phyloP scores from a whole-genome alignment of 2,113 vertebrate genomes.

The Oenanthe melanoleuca region DNA sequence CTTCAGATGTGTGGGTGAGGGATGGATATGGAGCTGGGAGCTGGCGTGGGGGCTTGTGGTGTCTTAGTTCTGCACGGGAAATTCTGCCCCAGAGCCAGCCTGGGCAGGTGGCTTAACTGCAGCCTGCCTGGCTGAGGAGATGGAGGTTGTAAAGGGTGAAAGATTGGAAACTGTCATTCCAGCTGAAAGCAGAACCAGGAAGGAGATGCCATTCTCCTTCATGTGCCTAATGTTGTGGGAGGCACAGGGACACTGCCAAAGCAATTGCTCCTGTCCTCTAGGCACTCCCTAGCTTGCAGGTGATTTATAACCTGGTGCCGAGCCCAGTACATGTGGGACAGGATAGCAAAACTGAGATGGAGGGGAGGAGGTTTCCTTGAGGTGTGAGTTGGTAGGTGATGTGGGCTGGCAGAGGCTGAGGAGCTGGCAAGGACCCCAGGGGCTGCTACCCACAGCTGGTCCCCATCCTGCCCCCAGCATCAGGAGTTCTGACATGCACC shows the following conservation, averaged over 20 bases:
- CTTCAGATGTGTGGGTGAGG: not conserved
- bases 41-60: accelerated
- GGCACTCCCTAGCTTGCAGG: not conserved
- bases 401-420: not conserved
- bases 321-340: not conserved
- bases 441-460: not conserved
- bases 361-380: not conserved
- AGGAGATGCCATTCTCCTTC: not conserved
- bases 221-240: not conserved
- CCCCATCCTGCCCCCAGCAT: not conserved
- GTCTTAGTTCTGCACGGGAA: not conserved
- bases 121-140: not conserved
- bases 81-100: not conserved
- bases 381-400: not conserved
- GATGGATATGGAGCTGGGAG: not conserved
- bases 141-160: not conserved
- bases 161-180: not conserved
- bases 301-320: not conserved
- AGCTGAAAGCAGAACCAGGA: not conserved
- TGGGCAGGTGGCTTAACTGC: not conserved
- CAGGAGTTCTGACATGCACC: accelerated
- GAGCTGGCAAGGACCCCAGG: not conserved
- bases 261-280: not conserved
- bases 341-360: not conserved
- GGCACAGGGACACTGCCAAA: not conserved